Evolutionary conservation across 2,797 vertebrate genomes (phyloP).

Genomic region (Cichlasoma orientale): DNA sequence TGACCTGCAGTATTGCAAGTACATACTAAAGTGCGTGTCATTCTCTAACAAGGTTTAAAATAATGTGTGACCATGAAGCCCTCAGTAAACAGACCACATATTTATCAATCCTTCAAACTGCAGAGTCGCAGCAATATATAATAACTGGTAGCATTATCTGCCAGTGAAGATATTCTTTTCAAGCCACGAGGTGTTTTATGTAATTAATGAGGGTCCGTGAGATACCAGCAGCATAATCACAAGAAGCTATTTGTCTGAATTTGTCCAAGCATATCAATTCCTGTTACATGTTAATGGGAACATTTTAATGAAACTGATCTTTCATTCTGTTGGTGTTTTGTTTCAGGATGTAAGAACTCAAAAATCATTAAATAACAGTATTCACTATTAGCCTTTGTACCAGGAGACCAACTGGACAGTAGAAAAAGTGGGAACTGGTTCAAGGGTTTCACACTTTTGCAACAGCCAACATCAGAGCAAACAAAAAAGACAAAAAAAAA

Average conservation of each 20-base stretch:
- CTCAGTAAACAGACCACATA: background rate
- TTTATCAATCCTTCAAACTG: slow-evolving; percentile 14
- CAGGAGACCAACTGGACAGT: background rate
- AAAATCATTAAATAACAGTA: background rate
- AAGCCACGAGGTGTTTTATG: background rate
- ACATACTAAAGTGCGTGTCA: background rate
- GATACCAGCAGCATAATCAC: background rate
- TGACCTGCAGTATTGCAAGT: background rate
- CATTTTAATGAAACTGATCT: background rate
- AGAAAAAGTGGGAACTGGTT: background rate
- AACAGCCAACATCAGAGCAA: background rate
- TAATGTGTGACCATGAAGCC: background rate
- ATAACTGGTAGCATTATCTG: background rate
- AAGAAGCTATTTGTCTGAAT: background rate
- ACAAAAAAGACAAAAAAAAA: background rate
- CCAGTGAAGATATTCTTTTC: background rate
- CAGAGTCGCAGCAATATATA: background rate
- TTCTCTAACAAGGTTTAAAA: slow-evolving; percentile 11
- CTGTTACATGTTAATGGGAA: background rate
- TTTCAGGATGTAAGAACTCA: background rate
- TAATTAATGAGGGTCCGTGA: slow-evolving; percentile 8
- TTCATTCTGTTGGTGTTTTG: background rate
- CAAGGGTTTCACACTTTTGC: background rate
- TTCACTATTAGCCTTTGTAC: background rate
- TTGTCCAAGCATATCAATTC: background rate